phyloP scores from a whole-genome alignment of 2,113 vertebrate species.

The Anoura caudifer region DNA sequence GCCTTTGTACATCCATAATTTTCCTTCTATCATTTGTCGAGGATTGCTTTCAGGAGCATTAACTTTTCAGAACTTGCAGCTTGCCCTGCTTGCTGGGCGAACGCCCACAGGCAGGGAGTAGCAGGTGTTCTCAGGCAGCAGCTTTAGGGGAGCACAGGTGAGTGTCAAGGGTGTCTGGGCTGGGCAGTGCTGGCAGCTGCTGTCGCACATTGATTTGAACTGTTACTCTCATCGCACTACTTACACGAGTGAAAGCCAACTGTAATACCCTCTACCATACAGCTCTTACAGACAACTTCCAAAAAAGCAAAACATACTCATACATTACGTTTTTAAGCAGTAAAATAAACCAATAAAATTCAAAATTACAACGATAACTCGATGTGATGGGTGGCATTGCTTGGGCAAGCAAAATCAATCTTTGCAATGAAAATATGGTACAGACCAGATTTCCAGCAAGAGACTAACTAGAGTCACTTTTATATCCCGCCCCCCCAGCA shows the following conservation, averaged over 20 bases:
- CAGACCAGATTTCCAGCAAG: neutral
- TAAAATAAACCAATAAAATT: neutral
- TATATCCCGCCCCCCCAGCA: neutral
- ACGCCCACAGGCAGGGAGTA: neutral
- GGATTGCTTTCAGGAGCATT: neutral
- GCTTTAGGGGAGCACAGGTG: neutral
- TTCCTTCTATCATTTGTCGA: neutral
- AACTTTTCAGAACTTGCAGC: neutral
- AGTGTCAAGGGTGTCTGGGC: fast-evolving
- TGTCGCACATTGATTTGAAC: neutral
- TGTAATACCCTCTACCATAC: neutral
- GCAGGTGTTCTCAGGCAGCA: too few relatives aligned
- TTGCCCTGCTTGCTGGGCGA: neutral
- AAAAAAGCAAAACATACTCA: neutral
- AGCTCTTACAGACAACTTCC: constrained; percentile 12
- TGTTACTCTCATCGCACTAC: neutral
- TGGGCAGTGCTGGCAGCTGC: neutral
- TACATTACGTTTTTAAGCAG: constrained; percentile 7
- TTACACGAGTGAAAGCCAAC: neutral
- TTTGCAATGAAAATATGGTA: neutral
- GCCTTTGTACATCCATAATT: neutral
- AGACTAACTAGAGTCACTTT: neutral
- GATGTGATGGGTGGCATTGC: neutral
- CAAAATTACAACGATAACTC: neutral
- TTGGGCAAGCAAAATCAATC: neutral